These are phyloP conservation scores for human DNA, from an alignment of 2,113 vertebrate genomes.

Conservation along the genomic window DNA sequence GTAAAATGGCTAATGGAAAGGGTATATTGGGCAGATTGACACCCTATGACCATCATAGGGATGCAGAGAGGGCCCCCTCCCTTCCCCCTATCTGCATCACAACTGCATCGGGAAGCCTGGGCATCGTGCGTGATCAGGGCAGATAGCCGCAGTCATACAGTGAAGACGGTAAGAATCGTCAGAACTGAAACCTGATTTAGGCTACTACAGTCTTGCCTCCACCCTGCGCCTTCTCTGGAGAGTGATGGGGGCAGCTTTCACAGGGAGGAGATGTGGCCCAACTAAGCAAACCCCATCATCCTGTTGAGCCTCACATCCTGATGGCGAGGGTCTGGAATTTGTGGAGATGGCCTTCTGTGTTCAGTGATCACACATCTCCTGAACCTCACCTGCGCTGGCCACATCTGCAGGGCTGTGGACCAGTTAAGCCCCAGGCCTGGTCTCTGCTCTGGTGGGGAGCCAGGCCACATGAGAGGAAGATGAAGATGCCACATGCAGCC, in stretches of 20 bases:
- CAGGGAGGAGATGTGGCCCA: too few relatives aligned
- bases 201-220: not conserved
- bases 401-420: not conserved
- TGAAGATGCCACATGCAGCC: not conserved
- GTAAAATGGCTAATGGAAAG: not conserved
- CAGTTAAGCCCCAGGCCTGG: not conserved
- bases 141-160: not conserved
- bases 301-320: not conserved
- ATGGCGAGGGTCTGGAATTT: not conserved
- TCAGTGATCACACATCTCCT: not conserved
- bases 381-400: too few relatives aligned
- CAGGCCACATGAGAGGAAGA: rapidly evolving
- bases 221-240: not conserved
- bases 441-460: not conserved
- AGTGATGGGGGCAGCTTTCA: not conserved
- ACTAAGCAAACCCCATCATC: too few relatives aligned
- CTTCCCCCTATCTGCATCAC: not conserved
- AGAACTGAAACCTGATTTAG: not conserved
- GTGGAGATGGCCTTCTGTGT: not conserved
- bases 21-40: not conserved
- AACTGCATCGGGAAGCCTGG: too few relatives aligned
- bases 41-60: not conserved
- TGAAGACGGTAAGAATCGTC: not conserved
- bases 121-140: rapidly evolving
- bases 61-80: not conserved